Conservation (phyloP, 1,140 invertebrate species). For the Lethocerus indicus region DNA sequence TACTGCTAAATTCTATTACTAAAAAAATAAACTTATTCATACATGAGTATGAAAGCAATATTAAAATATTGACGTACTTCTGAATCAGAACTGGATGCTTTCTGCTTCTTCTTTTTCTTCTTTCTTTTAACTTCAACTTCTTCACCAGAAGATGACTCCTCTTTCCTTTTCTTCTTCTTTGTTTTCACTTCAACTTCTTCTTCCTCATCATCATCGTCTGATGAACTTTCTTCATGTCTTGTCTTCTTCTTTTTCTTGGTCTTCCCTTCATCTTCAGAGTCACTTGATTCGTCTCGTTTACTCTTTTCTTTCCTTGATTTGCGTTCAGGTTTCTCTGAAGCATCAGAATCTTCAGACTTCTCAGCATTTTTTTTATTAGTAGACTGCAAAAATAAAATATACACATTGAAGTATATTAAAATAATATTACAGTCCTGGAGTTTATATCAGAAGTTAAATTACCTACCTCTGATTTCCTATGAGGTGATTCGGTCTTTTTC, state of each 20-base stretch:
- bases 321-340: constrained; percentile 29
- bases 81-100: constrained; percentile 36
- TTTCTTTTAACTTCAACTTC: constrained; percentile 39
- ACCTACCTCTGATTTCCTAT: constrained; percentile 26
- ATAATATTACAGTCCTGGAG: not conserved
- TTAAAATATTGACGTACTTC: constrained; percentile 26
- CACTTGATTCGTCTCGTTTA: constrained; percentile 27
- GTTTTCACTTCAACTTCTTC: constrained; percentile 36
- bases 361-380: constrained; percentile 34
- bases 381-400: constrained; percentile 1
- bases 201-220: constrained; percentile 41
- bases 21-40: not conserved
- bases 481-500: constrained; percentile 26
- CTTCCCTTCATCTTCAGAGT: constrained; percentile 43
- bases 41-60: not conserved
- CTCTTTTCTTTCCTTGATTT: constrained; percentile 32
- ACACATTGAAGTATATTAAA: not conserved
- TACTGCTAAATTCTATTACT: no score
- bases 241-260: constrained; percentile 45
- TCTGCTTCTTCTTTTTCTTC: constrained; percentile 46
- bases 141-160: constrained; percentile 36
- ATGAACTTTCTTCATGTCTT: constrained; percentile 25
- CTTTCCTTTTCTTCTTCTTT: constrained; percentile 46
- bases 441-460: not conserved
- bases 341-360: constrained; percentile 37